Percentiles rank a stretch among this genome's conserved stretches.
Evolutionary conservation across 2,113 vertebrate genomes (phyloP).

Genomic region (Eublepharis macularius): DNA sequence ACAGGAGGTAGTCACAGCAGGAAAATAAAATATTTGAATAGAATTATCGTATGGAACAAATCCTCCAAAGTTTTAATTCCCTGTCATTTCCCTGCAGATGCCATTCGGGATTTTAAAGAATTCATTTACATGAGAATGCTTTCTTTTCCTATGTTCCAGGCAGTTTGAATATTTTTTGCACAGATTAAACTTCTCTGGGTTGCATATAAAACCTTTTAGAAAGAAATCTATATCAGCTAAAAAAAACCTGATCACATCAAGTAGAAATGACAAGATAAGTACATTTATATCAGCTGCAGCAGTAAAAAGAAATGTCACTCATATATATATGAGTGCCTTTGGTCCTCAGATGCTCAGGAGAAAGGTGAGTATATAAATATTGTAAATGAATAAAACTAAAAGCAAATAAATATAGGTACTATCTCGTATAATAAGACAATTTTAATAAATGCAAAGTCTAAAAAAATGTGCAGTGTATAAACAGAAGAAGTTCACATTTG

Average conservation of each 20-base stretch:
- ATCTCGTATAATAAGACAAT: constrained; percentile 38
- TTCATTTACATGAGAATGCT: constrained; percentile 73
- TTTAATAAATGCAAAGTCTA: constrained; percentile 37
- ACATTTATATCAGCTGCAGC: constrained; percentile 27
- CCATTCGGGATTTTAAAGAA: constrained; percentile 70
- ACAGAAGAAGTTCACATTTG: constrained; percentile 18
- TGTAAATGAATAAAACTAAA: no score
- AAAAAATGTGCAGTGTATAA: constrained; percentile 39
- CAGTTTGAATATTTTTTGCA: constrained; percentile 60
- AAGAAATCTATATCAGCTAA: constrained; percentile 25
- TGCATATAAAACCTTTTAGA: constrained; percentile 49
- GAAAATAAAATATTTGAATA: constrained; percentile 60
- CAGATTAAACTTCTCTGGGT: constrained; percentile 54
- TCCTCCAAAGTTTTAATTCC: constrained; percentile 57
- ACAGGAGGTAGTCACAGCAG: neutral
- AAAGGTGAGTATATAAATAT: no score
- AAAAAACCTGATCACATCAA: constrained; percentile 47
- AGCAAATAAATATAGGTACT: constrained; percentile 17
- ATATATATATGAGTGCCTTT: no score
- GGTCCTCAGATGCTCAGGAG: no score
- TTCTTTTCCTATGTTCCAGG: constrained; percentile 56
- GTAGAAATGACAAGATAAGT: constrained; percentile 51
- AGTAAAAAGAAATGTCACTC: constrained; percentile 42
- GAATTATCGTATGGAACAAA: constrained; percentile 66
- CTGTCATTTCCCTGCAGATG: constrained; percentile 66